Conservation (phyloP, 2,113 vertebrate species). For the Gnathonemus echidnorhynchus region DNA sequence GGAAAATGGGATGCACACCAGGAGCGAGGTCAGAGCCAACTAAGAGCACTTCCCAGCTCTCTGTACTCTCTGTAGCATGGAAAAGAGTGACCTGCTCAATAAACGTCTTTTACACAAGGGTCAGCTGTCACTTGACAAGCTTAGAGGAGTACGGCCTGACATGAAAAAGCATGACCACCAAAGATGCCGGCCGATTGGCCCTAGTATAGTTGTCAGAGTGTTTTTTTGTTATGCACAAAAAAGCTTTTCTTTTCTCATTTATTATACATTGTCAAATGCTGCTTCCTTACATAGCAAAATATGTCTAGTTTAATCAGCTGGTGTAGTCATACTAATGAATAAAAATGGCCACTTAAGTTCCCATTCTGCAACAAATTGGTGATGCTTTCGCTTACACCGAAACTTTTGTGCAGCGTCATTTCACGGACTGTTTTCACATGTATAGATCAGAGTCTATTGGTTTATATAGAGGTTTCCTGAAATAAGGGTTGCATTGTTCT, state of each 20-base stretch:
- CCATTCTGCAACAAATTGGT: background rate
- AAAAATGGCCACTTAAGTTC: background rate
- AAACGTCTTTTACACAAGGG: constrained; percentile 63
- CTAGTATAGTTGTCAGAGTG: constrained; percentile 31
- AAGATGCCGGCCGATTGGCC: constrained; percentile 50
- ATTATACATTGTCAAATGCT: background rate
- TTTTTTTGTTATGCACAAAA: background rate
- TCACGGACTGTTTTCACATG: background rate
- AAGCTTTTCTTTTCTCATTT: constrained; percentile 16
- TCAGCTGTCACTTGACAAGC: constrained; percentile 69
- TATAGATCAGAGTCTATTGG: background rate
- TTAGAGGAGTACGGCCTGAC: constrained; percentile 56
- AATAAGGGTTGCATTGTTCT: background rate
- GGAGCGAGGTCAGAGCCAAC: constrained; percentile 41
- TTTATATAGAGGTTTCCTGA: background rate
- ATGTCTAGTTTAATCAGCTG: background rate
- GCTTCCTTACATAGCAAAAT: background rate
- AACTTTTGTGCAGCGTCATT: background rate
- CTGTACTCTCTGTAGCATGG: constrained; percentile 46
- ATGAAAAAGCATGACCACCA: constrained; percentile 67
- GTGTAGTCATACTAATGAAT: background rate
- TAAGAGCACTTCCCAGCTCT: constrained; percentile 47
- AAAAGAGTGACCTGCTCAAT: constrained; percentile 65
- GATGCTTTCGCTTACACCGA: background rate
- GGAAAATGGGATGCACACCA: constrained; percentile 59